Evolutionary conservation across 2,113 vertebrate genomes (phyloP), one percentile per base, ranked within the genome.

Genomic region (Elaphurus davidianus): DNA sequence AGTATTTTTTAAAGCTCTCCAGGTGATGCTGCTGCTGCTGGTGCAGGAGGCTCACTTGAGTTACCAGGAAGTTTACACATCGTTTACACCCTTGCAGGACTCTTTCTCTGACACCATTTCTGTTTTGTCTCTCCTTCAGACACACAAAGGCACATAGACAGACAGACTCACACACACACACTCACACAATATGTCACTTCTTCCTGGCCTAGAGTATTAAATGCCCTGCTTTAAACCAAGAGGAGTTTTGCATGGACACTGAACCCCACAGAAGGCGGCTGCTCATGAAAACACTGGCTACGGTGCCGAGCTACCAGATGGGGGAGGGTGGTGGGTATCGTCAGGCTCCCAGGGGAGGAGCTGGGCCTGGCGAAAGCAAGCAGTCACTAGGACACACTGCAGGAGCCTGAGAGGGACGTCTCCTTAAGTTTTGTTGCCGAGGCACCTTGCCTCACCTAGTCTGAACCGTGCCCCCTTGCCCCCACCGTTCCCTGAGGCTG

Each of bases 11-110:
- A 55, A n/a, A 91, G 25, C 25, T 43, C 23, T 30, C 30, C 28
- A 16, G 19, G 7, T 50, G 36, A 30, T 50, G 14, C 47, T 64
- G 33, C 13, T 82, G 36, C 40, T 40, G 36, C 83, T 94, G 33
- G 6, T 87, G 36, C 10, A 64, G 19, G 47, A 79, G 60, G 7
- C 47, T 30, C 10, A 36, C 28, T 86, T 88, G 25, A 8, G 54
- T 83, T 83, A 83, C 28, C 40, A 79, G 55, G 82, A 54, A 52
- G 76, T 33, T 14, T 19, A 19, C 17, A 21, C 7, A 4, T 27
- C 1, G 0, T 52, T n/a, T 62, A 0, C 0, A 4, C 17, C 62
- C 30, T 45, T 28, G 7, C 9, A 59, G 25, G 23, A 54, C 40
- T 52, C 47, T 67, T 23, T 85, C 30, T 78, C 47, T 64, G 45